Base-by-base conservation (phyloP, 2,797 vertebrate species). In the Clamator glandarius region DNA sequence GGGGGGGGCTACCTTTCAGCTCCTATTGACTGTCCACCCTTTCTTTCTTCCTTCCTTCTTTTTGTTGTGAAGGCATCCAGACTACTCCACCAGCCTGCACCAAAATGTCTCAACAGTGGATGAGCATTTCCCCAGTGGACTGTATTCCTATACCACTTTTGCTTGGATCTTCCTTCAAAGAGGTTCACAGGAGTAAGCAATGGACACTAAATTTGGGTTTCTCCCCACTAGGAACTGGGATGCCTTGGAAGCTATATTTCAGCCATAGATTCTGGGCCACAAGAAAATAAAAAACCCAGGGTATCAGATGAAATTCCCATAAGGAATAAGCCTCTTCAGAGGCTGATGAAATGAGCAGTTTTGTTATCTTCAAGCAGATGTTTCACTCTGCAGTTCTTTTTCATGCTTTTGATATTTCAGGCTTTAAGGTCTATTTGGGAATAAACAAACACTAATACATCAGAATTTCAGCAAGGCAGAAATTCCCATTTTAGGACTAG, bases 321-420 rank as follows among this genome's bases (percentile, higher is more conserved):
- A 82, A 77, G 35, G 24, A 3, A 62, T 1, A 4, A 44, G 4
- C 2, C 8, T 74, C 29, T 76, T 79, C 17, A 44, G 50, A 84
- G 54, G 35, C 33, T 77, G 86, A 64, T 1, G 4, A 88, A 90
- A 87, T 31, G 6, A 91, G 25, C 33, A 82, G 17, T 59, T 88
- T 84, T 55, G 12, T 76, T 86, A 86, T 67, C 52, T 76, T 35
- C 25, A 78, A 81, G 66, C 25, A 84, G 51, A 77, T 16, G 42
- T 84, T 95, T 90, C 51, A 68, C 12, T 41, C 85, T 66, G 48
- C 23, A 86, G 26, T 59, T 84, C 67, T 78, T 41, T 82, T 91
- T 89, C 50, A 79, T 67, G 55, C 28, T 86, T 88, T 81, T 73
- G 76, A 66, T 92, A 84, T 92, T 91, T 93, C 44, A 81, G 26